Evolutionary conservation across 2,888 invertebrate genomes (phyloP), one percentile per base, ranked within the genome.

Genomic region (Linyphia triangularis): DNA sequence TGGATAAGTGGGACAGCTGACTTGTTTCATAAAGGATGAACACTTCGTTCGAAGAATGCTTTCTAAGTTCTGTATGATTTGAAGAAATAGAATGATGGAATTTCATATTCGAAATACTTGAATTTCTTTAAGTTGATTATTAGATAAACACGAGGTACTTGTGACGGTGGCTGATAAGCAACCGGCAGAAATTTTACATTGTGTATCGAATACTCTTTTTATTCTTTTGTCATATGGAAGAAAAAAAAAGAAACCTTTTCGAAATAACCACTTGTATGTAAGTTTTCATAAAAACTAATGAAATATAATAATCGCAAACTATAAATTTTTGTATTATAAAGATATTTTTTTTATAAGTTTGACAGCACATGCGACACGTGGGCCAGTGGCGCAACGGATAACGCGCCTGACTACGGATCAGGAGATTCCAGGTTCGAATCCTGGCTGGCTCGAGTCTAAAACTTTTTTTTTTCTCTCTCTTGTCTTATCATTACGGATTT

Each of bases 1-100:
- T 86, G 85, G 57, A 19, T 79, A 86, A 86, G 73, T 86, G 85
- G 79, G 79, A 86, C 85, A 86, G 85, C 85, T 86, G 85, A 86
- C 59, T 73, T 59, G 33, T 65, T 51, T 67, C 33, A 33, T 10
- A 33, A 30, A 78, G 24, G 26, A 33, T 61, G 40, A 19, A 16
- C 61, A n/a, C 16, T 28, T 67, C 33, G 22, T 59, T n/a, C 59
- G 59, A n/a, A 59, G 33, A 59, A 22, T 19, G 61, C 1, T 61
- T 19, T 33, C 19, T 24, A 9, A 57, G 4, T 3, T 9, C 16
- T 6, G 26, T 5, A 24, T 63, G 26, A 24, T 26, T 2, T 5
- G 1, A 63, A 24, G 7, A 24, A 22, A 63, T 24, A 59, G 19
- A n/a, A 19, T 7, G 3, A 6, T 59, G 9, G 59, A 19, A 19